These are phyloP conservation scores for Spicauda simplicius DNA, from an alignment of 2,888 invertebrate genomes.

Conservation along the genomic window DNA sequence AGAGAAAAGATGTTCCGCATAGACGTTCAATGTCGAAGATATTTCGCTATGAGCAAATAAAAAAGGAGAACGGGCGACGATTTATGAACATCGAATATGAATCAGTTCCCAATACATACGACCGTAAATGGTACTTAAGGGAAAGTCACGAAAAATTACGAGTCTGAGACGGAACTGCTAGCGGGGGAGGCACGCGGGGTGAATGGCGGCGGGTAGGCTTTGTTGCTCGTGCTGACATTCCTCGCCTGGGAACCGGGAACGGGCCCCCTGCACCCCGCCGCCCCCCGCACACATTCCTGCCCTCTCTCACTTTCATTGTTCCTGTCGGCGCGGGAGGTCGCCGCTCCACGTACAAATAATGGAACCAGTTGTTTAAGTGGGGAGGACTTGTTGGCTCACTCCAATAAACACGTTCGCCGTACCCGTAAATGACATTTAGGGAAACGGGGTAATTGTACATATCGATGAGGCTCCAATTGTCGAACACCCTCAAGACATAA, in stretches of 20 bases:
- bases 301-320: slow-evolving; percentile 84
- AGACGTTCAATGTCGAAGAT: not conserved
- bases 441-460: slow-evolving; percentile 49
- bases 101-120: slow-evolving; percentile 56
- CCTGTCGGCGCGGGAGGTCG: slow-evolving; percentile 82
- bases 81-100: slow-evolving; percentile 37
- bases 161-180: slow-evolving; percentile 66
- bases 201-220: slow-evolving; percentile 81
- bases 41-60: slow-evolving; percentile 8
- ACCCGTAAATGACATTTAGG: slow-evolving; percentile 70
- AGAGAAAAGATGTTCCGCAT: not conserved
- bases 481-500: slow-evolving; percentile 28
- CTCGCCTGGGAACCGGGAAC: slow-evolving; percentile 83
- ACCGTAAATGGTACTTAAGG: slow-evolving; percentile 62
- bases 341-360: slow-evolving; percentile 71
- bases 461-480: slow-evolving; percentile 44
- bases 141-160: slow-evolving; percentile 77
- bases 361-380: slow-evolving; percentile 72
- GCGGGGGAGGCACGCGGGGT: slow-evolving; percentile 63
- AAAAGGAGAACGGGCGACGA: slow-evolving; percentile 18
- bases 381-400: slow-evolving; percentile 65
- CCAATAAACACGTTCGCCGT: slow-evolving; percentile 73
- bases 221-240: slow-evolving; percentile 83
- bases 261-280: slow-evolving; percentile 55
- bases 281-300: slow-evolving; percentile 72